phyloP scores from a whole-genome alignment of 2,888 invertebrate genomes.

The Platycnemis pennipes region DNA sequence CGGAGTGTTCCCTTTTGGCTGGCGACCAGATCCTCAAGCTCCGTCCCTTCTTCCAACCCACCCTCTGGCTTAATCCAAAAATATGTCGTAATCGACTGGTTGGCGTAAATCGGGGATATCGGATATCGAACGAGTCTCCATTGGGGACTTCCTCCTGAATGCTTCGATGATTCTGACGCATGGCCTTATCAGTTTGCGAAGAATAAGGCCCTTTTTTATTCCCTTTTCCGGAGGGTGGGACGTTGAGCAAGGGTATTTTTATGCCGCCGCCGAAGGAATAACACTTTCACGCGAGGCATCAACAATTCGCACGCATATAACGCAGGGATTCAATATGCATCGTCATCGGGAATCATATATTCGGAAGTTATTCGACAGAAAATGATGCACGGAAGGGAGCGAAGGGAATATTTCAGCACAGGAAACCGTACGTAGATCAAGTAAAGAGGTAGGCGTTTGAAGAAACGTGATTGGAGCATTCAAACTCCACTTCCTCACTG shows the following conservation, averaged over 20 bases:
- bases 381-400: not conserved
- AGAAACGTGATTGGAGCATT: not conserved
- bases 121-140: constrained; percentile 57
- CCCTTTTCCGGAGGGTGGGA: not conserved
- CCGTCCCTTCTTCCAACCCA: not conserved
- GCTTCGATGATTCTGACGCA: constrained; percentile 63
- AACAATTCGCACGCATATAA: constrained; percentile 41
- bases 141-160: constrained; percentile 37
- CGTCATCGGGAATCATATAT: constrained; percentile 13
- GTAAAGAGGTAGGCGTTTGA: not conserved
- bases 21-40: constrained; percentile 48
- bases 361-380: constrained; percentile 38
- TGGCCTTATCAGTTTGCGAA: constrained; percentile 57
- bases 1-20: constrained; percentile 41
- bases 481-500: not conserved
- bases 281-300: constrained; percentile 42
- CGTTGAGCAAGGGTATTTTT: constrained; percentile 16
- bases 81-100: constrained; percentile 58
- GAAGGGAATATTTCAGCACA: not conserved
- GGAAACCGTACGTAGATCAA: not conserved
- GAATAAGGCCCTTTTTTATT: constrained; percentile 18
- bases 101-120: constrained; percentile 63
- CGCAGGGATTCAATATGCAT: not conserved
- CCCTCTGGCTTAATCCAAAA: constrained; percentile 53
- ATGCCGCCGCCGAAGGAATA: constrained; percentile 26